Conservation (phyloP, 2,797 vertebrate genomes). For the Aplochiton taeniatus region DNA sequence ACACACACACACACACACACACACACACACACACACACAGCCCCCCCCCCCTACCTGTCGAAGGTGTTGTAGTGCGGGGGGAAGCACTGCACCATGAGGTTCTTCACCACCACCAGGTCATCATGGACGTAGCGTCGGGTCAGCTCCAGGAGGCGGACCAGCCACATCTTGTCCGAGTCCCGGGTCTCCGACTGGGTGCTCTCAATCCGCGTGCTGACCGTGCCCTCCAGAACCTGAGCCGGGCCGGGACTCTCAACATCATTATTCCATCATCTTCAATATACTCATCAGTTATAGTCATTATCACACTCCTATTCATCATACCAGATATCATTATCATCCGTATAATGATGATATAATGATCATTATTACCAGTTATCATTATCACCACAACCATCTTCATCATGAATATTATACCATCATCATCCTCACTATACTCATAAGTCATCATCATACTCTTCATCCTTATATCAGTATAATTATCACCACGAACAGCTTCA, state of each 20-base stretch:
- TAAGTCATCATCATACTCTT: no score
- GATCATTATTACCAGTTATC: no score
- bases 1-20: not conserved
- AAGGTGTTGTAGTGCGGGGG: slow-evolving; percentile 93
- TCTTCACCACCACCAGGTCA: slow-evolving; percentile 89
- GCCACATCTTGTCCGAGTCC: slow-evolving; percentile 97
- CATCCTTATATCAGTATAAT: no score
- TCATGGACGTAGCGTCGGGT: slow-evolving; percentile 92
- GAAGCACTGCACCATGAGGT: slow-evolving; percentile 92
- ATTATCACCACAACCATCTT: no score
- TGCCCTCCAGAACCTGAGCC: slow-evolving; percentile 86
- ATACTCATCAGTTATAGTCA: no score
- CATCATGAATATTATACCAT: no score
- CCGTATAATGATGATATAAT: no score
- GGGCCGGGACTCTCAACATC: no score
- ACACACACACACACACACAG: not conserved
- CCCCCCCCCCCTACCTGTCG: slow-evolving; percentile 66
- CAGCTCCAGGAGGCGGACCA: slow-evolving; percentile 94
- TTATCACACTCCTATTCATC: no score
- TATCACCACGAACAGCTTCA: no score
- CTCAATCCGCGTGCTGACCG: slow-evolving; percentile 90
- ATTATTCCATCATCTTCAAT: not conserved
- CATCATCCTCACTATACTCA: no score
- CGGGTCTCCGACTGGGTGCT: slow-evolving; percentile 89
- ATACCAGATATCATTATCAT: no score